Conservation (phyloP, 2,113 vertebrate species). For the Phoenicopterus ruber region DNA sequence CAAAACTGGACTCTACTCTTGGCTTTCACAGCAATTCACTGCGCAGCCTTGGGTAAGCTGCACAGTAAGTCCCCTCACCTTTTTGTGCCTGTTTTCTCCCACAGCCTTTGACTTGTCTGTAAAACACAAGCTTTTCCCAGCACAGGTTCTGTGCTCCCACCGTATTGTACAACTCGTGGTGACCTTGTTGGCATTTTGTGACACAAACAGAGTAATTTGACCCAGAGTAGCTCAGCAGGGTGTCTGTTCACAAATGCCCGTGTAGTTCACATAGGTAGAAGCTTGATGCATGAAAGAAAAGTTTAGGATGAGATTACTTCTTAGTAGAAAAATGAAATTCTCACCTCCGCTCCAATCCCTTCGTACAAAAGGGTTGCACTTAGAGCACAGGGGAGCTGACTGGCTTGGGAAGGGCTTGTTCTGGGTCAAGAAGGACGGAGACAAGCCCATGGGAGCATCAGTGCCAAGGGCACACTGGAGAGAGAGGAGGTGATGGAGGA, state of each 20-base stretch:
- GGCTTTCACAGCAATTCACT: not conserved
- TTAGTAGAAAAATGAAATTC: not conserved
- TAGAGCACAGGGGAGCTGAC: not conserved
- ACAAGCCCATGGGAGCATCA: not conserved
- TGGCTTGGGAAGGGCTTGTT: not conserved
- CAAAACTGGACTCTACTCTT: not conserved
- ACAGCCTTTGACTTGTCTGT: not conserved
- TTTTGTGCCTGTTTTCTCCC: not conserved
- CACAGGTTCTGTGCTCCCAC: not conserved
- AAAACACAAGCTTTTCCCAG: not conserved
- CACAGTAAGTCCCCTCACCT: not conserved
- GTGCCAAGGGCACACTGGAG: not conserved
- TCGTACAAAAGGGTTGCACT: not conserved
- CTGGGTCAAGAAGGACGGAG: not conserved
- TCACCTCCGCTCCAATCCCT: not conserved
- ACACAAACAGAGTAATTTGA: not conserved
- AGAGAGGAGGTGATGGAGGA: not conserved
- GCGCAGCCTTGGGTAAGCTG: not conserved
- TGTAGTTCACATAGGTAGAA: not conserved
- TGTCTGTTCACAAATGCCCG: not conserved
- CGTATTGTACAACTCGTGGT: not conserved
- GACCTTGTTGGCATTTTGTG: not conserved
- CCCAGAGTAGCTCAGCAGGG: not conserved
- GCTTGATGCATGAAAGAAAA: not conserved
- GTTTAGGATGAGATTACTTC: not conserved